Evolutionary conservation across 2,888 invertebrate species (phyloP).

Genomic region (Trachelus tabidus): DNA sequence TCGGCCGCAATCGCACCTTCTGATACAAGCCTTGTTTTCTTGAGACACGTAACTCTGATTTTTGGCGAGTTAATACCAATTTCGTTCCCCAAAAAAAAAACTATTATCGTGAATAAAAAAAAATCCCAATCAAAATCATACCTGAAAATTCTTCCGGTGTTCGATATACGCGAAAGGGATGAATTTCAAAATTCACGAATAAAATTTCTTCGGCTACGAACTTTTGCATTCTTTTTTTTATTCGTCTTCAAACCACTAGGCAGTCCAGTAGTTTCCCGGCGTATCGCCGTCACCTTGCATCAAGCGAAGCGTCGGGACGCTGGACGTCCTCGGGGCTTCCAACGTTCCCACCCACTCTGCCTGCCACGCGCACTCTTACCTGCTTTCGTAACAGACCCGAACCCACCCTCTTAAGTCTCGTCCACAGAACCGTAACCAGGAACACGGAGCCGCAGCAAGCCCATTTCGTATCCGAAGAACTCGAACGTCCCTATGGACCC

Average conservation of each 20-base stretch:
- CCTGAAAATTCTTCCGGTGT: neutral
- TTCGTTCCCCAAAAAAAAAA: constrained; percentile 13
- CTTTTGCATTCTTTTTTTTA: constrained; percentile 2
- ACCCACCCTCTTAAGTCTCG: neutral
- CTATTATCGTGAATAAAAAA: constrained; percentile 19
- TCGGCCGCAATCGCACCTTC: constrained; percentile 42
- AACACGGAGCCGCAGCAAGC: constrained; percentile 14
- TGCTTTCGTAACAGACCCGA: constrained; percentile 23
- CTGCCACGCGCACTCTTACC: constrained; percentile 25
- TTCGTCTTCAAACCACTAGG: constrained; percentile 13
- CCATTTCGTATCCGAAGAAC: constrained; percentile 33
- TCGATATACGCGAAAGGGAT: neutral
- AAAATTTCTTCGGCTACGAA: constrained; percentile 24
- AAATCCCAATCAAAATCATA: constrained; percentile 11
- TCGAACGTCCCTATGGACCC: constrained; percentile 24
- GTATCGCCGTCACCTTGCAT: constrained; percentile 57
- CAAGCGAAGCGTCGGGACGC: constrained; percentile 51
- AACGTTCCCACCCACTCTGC: constrained; percentile 13
- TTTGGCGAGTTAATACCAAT: constrained; percentile 21
- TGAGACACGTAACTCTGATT: too few relatives aligned
- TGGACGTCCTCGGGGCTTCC: constrained; percentile 42
- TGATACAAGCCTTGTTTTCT: too few relatives aligned
- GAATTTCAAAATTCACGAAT: constrained; percentile 4
- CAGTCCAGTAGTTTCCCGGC: constrained; percentile 34
- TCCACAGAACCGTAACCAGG: constrained; percentile 18